Conservation (phyloP, 1,140 invertebrate species). For the Phymorhynchus buccinoides region DNA sequence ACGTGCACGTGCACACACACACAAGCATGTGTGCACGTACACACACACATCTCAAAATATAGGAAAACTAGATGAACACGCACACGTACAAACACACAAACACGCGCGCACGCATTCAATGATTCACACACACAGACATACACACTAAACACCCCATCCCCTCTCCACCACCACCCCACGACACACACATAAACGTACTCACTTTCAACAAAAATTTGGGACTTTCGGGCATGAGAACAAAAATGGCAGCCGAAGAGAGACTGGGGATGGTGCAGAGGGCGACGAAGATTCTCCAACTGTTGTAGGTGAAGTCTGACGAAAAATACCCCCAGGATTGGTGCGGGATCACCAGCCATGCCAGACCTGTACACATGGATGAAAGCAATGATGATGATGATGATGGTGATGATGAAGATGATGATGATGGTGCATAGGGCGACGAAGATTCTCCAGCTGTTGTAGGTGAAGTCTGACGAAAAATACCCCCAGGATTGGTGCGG, state of each 20-base stretch:
- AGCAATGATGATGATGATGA: neutral
- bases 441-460: conserved; percentile 87
- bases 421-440: neutral
- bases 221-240: conserved; percentile 86
- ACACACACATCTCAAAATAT: conserved; percentile 76
- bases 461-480: conserved; percentile 59
- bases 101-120: neutral
- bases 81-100: conserved; percentile 8
- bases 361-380: conserved; percentile 74
- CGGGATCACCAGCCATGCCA: conserved; percentile 86
- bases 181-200: conserved; percentile 71
- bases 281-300: conserved; percentile 87
- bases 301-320: conserved; percentile 72
- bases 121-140: neutral
- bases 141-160: neutral
- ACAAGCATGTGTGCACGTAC: neutral
- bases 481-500: conserved; percentile 73
- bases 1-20: neutral
- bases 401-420: neutral
- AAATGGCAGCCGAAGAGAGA: conserved; percentile 80
- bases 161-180: neutral
- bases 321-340: conserved; percentile 60
- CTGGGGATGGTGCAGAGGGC: conserved; percentile 85
- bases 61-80: neutral
- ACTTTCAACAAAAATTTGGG: conserved; percentile 84